Base-by-base conservation (phyloP, 1,140 invertebrate genomes). In the Acyrthosiphon pisum region DNA sequence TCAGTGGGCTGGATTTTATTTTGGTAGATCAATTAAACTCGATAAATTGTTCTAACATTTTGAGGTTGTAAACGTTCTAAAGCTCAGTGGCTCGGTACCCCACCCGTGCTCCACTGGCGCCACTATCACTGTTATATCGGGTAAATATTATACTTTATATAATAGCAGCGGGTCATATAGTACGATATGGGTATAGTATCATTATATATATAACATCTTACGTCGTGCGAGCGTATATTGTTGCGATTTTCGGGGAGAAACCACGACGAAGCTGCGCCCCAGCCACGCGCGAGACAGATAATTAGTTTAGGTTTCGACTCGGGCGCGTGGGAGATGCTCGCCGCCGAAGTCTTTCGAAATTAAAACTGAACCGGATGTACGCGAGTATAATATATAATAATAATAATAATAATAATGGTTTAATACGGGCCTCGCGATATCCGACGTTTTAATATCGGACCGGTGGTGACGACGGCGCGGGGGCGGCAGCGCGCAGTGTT, bases 251-350 rank as follows among this genome's bases (percentile, higher is more conserved):
- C 76, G n/a, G 76, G 22, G 35, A n/a, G 2, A 89, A 89, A 89
- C 87, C 87, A 22, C 90, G 53, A 90, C 9, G 48, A 4, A 53
- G 37, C 23, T 56, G 44, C 35, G 41, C 37, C 53, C 50, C 90
- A 9, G 60, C 53, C n/a, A 18, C 46, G 26, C 46, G 18, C 46
- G 87, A 22, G 30, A 60, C 41, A 92, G 76, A 81, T 92, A 92
- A 92, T 92, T 92, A 83, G 91, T 92, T 92, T 92, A 83, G 48
- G n/a, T 92, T 92, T 83, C 88, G 46, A 92, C 44, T 35, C 9
- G 22, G 22, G 48, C 48, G 46, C 87, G n/a, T 50, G 37, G 14
- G n/a, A 88, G n/a, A n/a, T 30, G 8, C 86, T 9, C 6, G 41
- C 60, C 44, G 41, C 26, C 26, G 41, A 20, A 30, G 90, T 37